These are phyloP conservation scores for Sapajus apella DNA, from an alignment of 2,113 vertebrate species.

Conservation along the genomic window DNA sequence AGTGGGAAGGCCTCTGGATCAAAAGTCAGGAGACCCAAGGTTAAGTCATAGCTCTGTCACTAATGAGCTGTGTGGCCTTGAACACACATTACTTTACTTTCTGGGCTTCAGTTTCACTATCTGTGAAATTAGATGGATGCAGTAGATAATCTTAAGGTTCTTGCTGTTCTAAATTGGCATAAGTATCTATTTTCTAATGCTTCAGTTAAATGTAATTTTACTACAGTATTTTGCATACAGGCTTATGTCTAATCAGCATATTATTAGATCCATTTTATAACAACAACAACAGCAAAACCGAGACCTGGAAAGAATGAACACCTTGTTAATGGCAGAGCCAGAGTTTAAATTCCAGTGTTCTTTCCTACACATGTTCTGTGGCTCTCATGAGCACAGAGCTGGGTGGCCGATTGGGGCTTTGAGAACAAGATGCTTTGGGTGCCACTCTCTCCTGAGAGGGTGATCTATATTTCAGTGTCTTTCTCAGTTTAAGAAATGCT, in stretches of 20 bases:
- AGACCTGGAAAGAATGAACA: background rate
- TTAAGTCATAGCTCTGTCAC: background rate
- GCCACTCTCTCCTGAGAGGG: slow-evolving; percentile 12
- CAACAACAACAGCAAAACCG: background rate
- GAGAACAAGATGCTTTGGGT: background rate
- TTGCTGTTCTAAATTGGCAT: background rate
- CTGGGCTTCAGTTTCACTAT: background rate
- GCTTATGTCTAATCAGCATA: background rate
- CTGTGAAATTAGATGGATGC: background rate
- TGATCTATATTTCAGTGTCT: background rate
- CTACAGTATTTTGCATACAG: background rate
- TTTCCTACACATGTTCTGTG: background rate
- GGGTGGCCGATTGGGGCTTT: no score
- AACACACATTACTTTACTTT: background rate
- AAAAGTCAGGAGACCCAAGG: background rate
- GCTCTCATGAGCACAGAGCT: background rate
- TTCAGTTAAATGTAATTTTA: background rate
- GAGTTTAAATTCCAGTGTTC: background rate
- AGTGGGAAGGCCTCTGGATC: background rate
- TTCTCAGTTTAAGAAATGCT: slow-evolving; percentile 39
- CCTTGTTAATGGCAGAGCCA: background rate
- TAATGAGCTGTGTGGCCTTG: background rate
- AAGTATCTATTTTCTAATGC: background rate
- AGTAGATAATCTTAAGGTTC: background rate
- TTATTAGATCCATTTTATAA: background rate